Percentiles rank a stretch among this genome's conserved stretches.
phyloP scores from a whole-genome alignment of 2,888 invertebrate genomes.

The Drosophila setosimentum region DNA sequence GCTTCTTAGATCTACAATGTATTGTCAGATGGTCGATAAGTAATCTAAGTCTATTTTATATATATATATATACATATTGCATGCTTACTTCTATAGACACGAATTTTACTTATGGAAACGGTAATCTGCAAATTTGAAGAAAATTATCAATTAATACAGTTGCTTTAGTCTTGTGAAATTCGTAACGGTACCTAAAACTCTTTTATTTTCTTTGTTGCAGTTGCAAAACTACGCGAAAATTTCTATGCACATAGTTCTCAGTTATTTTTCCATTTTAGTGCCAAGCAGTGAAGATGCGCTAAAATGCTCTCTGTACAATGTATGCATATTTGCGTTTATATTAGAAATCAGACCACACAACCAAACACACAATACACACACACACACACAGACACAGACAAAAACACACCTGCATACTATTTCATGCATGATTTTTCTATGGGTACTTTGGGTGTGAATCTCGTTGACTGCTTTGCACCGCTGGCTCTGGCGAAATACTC shows the following conservation, averaged over 20 bases:
- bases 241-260: background rate
- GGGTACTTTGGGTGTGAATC: slow-evolving; percentile 53
- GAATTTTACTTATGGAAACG: background rate
- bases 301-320: slow-evolving; percentile 52
- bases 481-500: slow-evolving; percentile 28
- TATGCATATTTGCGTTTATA: slow-evolving; percentile 64
- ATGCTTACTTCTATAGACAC: no score
- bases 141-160: background rate
- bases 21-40: background rate
- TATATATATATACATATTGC: background rate
- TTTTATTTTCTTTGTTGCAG: background rate
- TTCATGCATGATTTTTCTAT: slow-evolving; percentile 47
- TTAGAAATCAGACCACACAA: slow-evolving; percentile 48
- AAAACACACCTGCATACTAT: slow-evolving; percentile 35
- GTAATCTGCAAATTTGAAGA: background rate
- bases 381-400: slow-evolving; percentile 11
- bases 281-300: slow-evolving; percentile 44
- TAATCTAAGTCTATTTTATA: background rate
- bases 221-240: background rate
- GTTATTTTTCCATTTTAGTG: slow-evolving; percentile 13
- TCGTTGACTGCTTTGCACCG: slow-evolving; percentile 60
- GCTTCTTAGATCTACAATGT: background rate
- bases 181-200: no score
- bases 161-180: background rate
- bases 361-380: slow-evolving; percentile 12